Conservation (phyloP, 2,797 vertebrate species). For the Oophaga sylvatica region DNA sequence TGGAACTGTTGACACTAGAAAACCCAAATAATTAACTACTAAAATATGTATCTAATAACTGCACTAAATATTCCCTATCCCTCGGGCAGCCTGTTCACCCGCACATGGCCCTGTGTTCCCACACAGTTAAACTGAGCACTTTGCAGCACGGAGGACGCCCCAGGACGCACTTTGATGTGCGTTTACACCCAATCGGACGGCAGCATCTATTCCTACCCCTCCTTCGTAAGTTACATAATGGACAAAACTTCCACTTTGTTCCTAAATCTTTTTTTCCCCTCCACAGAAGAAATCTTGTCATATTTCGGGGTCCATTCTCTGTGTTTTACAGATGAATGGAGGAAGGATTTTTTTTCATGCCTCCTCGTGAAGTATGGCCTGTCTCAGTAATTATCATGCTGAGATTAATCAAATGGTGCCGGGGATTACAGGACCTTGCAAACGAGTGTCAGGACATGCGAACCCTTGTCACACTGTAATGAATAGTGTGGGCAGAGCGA, state of each 20-base stretch:
- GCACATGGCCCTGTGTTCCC: neutral
- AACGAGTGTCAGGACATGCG: neutral
- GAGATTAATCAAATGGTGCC: conserved; percentile 1
- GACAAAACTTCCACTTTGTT: conserved; percentile 32
- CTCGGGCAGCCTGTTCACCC: conserved; percentile 43
- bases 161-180: conserved; percentile 52
- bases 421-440: neutral
- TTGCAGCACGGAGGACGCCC: conserved; percentile 30
- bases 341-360: neutral
- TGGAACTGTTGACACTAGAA: conserved; percentile 56
- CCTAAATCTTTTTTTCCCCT: neutral
- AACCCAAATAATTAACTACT: conserved; percentile 47
- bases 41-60: conserved; percentile 48
- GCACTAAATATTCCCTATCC: neutral
- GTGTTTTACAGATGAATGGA: neutral
- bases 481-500: neutral
- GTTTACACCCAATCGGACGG: conserved; percentile 52
- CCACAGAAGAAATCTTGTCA: conserved; percentile 19
- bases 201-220: conserved; percentile 6
- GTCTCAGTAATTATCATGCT: neutral
- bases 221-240: conserved; percentile 24
- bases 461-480: neutral
- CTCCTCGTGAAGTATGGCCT: neutral
- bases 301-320: neutral
- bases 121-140: conserved; percentile 27